A percentile compares a stretch with the other conserved stretches of the same genome.
Conservation (phyloP, 2,888 invertebrate species). For the Hartigia nigra region DNA sequence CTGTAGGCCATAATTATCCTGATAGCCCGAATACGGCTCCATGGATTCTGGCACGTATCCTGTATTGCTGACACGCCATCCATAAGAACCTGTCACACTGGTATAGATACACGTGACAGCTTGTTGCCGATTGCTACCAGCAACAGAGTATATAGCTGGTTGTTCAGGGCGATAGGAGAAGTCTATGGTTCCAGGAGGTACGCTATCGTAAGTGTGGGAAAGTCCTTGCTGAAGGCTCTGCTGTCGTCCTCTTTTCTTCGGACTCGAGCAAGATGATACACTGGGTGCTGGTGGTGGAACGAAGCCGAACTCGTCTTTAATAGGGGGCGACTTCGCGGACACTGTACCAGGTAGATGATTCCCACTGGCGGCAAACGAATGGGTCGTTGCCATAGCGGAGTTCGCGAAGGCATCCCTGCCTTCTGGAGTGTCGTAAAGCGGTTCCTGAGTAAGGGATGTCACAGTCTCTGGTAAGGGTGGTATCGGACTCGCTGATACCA, state of each 20-base stretch:
- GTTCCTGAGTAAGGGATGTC: slow-evolving; percentile 51
- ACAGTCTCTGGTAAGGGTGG: slow-evolving; percentile 52
- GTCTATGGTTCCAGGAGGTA: slow-evolving; percentile 59
- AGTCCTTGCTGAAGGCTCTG: slow-evolving; percentile 53
- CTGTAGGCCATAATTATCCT: slow-evolving; percentile 60
- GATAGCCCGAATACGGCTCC: slow-evolving; percentile 69
- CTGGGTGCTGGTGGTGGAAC: slow-evolving; percentile 69
- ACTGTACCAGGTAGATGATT: slow-evolving; percentile 70
- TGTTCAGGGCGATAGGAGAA: slow-evolving; percentile 69
- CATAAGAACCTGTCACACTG: slow-evolving; percentile 73
- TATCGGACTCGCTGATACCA: slow-evolving; percentile 51
- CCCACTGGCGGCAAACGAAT: slow-evolving; percentile 52
- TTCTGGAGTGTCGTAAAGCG: slow-evolving; percentile 61
- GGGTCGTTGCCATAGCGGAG: slow-evolving; percentile 37
- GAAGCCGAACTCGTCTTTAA: slow-evolving; percentile 66
- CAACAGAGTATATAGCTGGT: slow-evolving; percentile 80
- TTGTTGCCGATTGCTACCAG: slow-evolving; percentile 77
- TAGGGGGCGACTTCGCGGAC: slow-evolving; percentile 68
- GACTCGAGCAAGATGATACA: slow-evolving; percentile 64
- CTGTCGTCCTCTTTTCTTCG: slow-evolving; percentile 64
- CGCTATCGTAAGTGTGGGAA: slow-evolving; percentile 51
- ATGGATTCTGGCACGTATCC: slow-evolving; percentile 76
- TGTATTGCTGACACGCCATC: slow-evolving; percentile 69
- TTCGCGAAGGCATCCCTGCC: slow-evolving; percentile 54
- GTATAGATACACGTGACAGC: slow-evolving; percentile 81